Percentiles rank a stretch among this genome's conserved stretches.
Evolutionary conservation across 2,797 vertebrate genomes (phyloP).

Genomic region (Cyclura pinguis): DNA sequence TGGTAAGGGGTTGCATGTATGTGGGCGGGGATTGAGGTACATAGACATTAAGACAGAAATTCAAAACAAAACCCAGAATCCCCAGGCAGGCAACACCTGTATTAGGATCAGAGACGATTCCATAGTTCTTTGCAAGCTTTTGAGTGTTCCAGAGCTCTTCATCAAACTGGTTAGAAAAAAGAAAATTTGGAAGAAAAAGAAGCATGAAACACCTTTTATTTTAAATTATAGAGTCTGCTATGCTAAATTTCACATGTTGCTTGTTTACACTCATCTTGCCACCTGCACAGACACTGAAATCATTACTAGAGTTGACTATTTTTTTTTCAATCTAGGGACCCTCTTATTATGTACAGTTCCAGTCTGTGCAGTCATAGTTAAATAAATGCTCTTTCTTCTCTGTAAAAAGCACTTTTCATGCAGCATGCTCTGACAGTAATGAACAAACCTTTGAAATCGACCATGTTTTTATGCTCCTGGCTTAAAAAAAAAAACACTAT

Average conservation of each 20-base stretch:
- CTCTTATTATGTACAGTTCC: too few species aligned
- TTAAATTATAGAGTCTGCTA: too few species aligned
- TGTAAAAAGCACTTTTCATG: not conserved
- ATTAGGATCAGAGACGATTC: too few species aligned
- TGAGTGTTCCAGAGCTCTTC: too few species aligned
- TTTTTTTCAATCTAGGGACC: not conserved
- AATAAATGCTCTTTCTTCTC: not conserved
- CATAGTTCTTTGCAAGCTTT: too few species aligned
- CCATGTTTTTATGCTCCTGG: not conserved
- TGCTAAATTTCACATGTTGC: not conserved
- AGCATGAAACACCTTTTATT: too few species aligned
- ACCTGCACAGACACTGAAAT: not conserved
- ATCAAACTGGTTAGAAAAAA: too few species aligned
- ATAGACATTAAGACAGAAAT: not conserved
- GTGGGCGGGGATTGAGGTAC: not conserved
- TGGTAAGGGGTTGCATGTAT: not conserved
- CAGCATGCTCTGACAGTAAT: too few species aligned
- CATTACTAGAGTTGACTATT: not conserved
- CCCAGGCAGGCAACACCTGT: too few species aligned
- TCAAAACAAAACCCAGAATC: not conserved
- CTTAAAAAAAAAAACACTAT: not conserved
- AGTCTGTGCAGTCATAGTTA: not conserved
- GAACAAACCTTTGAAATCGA: not conserved
- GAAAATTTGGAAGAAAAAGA: too few species aligned
- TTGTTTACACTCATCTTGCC: not conserved